Conservation (phyloP, 1,140 invertebrate species). For the Drosophila murphyi region DNA sequence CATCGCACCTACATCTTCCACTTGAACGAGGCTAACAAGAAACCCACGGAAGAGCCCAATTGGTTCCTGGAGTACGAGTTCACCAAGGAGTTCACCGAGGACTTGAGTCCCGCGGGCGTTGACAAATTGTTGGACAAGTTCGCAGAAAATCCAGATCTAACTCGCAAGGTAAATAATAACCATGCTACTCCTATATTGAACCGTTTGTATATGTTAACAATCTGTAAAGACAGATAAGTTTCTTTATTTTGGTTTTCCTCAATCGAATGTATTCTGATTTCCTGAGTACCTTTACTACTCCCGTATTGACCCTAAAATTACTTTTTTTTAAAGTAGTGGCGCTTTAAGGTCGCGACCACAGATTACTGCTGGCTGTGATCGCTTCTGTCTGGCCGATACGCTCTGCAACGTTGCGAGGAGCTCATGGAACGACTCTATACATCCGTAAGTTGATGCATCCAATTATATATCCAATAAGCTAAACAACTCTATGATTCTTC, state of each 20-base stretch:
- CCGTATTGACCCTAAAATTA: too few species aligned
- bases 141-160: constrained; percentile 66
- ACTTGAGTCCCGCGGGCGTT: constrained; percentile 85
- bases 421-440: constrained; percentile 71
- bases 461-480: neutral
- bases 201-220: too few species aligned
- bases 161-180: constrained; percentile 61
- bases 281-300: too few species aligned
- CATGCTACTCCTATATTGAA: too few species aligned
- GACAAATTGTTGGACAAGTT: constrained; percentile 85
- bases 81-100: constrained; percentile 86
- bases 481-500: neutral
- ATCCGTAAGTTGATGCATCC: constrained; percentile 52
- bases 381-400: constrained; percentile 86
- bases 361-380: constrained; percentile 85
- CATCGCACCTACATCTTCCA: constrained; percentile 92
- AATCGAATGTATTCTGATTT: neutral
- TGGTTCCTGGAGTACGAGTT: constrained; percentile 91
- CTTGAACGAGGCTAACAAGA: constrained; percentile 90
- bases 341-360: constrained; percentile 86
- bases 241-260: too few species aligned
- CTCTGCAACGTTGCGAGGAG: constrained; percentile 87
- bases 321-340: constrained; percentile 80
- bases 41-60: constrained; percentile 76
- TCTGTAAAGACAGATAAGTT: neutral